Conservation (phyloP, 2,113 vertebrate species). For the Chamaea fasciata region DNA sequence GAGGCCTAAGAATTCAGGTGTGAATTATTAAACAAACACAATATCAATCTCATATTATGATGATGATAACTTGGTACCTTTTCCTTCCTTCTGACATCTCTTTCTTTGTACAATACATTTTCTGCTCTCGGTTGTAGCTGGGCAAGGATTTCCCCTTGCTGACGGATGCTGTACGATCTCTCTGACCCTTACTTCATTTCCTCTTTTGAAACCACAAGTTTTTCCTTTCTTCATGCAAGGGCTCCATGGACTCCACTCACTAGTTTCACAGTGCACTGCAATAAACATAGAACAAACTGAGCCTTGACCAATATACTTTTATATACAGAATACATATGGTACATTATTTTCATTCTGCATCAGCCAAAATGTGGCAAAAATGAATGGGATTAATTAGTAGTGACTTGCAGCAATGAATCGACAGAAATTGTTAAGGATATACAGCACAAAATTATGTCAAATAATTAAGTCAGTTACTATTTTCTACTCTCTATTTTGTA, state of each 20-base stretch:
- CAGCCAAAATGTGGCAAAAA: neutral
- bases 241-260: constrained; percentile 91
- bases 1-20: neutral
- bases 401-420: neutral
- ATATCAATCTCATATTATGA: constrained; percentile 21
- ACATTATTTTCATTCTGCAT: neutral
- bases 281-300: constrained; percentile 50
- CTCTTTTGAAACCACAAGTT: constrained; percentile 90
- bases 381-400: neutral
- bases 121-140: constrained; percentile 83
- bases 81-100: constrained; percentile 85
- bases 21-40: constrained; percentile 19
- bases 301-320: neutral
- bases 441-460: neutral
- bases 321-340: neutral
- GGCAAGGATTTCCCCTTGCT: constrained; percentile 83
- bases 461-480: neutral
- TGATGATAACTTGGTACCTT: constrained; percentile 66
- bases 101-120: constrained; percentile 89
- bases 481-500: neutral
- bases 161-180: constrained; percentile 85
- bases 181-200: constrained; percentile 87
- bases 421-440: neutral
- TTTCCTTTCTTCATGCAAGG: constrained; percentile 86
- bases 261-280: constrained; percentile 92